phyloP scores from a whole-genome alignment of 2,797 vertebrate species.

The Oreochromis mossambicus region DNA sequence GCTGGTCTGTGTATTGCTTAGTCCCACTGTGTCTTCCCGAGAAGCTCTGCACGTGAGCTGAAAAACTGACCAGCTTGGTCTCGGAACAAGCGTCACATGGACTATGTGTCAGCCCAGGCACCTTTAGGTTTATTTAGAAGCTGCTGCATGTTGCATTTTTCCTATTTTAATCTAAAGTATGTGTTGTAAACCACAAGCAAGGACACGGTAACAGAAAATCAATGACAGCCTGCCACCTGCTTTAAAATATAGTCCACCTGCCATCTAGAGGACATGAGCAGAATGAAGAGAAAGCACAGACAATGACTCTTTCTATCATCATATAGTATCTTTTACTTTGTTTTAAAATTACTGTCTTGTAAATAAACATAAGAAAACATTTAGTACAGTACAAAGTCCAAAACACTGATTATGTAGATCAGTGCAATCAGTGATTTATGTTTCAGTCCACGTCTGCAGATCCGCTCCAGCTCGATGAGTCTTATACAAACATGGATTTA shows the following conservation, averaged over 20 bases:
- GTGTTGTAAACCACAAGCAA: neutral
- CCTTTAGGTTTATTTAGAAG: neutral
- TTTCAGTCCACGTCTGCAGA: slow-evolving; percentile 10
- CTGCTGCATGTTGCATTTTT: neutral
- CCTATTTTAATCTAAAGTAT: neutral
- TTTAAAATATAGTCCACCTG: slow-evolving; percentile 14
- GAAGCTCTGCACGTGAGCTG: slow-evolving; percentile 14
- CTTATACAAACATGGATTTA: slow-evolving; percentile 54
- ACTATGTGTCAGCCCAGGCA: neutral
- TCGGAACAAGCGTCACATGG: neutral
- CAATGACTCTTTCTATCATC: neutral
- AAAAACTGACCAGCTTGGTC: neutral
- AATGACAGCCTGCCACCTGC: neutral
- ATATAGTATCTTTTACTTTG: slow-evolving; percentile 31
- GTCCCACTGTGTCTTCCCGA: neutral
- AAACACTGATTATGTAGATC: slow-evolving; percentile 20
- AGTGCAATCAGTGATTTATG: slow-evolving; percentile 29
- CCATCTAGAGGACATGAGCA: slow-evolving; percentile 33
- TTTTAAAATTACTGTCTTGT: slow-evolving; percentile 31
- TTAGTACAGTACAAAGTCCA: slow-evolving; percentile 48
- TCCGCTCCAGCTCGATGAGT: neutral
- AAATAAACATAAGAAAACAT: slow-evolving; percentile 33
- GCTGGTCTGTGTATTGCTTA: slow-evolving; percentile 15
- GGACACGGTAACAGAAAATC: slow-evolving; percentile 18
- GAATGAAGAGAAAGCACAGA: neutral